phyloP scores from a whole-genome alignment of 2,797 vertebrate species.

The Enteromius anoplus region DNA sequence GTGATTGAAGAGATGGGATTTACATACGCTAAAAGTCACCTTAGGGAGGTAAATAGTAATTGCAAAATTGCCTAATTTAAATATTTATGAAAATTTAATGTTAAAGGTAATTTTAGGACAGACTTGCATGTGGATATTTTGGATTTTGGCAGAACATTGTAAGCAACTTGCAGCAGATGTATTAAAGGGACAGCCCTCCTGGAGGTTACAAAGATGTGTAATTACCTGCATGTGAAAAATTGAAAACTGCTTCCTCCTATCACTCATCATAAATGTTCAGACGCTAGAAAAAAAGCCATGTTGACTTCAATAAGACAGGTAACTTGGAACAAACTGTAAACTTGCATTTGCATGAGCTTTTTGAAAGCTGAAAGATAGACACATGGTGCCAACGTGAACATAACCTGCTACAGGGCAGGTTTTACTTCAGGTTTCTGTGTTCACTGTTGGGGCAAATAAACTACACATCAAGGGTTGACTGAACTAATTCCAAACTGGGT shows the following conservation, averaged over 20 bases:
- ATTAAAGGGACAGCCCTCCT: background rate
- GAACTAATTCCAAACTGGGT: background rate
- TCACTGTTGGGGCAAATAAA: background rate
- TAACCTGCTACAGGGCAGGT: background rate
- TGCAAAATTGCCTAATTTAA: background rate
- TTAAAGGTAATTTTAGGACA: background rate
- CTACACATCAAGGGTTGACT: background rate
- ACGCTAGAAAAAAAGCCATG: background rate
- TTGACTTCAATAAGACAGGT: background rate
- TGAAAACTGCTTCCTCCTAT: background rate
- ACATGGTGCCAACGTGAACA: background rate
- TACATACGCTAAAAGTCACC: background rate
- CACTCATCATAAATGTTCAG: background rate
- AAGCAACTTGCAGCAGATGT: background rate
- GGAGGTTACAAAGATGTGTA: background rate
- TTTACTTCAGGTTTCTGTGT: conserved; percentile 12
- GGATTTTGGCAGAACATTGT: background rate
- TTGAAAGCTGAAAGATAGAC: background rate
- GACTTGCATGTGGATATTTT: background rate
- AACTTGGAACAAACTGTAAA: background rate
- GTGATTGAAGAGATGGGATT: background rate
- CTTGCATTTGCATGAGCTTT: background rate
- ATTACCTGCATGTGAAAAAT: background rate
- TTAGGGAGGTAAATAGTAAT: background rate
- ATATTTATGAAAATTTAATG: background rate